These are phyloP conservation scores for Hoplias malabaricus DNA, from an alignment of 2,113 vertebrate species.

Conservation along the genomic window DNA sequence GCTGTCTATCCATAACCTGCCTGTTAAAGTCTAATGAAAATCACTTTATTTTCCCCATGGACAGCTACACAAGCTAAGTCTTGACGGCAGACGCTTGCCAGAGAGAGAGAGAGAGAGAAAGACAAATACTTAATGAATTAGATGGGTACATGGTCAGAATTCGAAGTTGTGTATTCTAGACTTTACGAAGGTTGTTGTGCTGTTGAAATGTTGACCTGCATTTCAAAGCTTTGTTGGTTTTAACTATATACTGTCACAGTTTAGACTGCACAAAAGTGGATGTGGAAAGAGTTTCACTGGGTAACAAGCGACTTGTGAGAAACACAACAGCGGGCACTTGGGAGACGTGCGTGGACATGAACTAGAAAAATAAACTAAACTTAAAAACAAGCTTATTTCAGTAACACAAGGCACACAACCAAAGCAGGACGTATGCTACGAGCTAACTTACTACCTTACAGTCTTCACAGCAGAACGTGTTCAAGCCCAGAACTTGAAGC, in stretches of 20 bases:
- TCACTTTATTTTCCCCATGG: slow-evolving; percentile 27
- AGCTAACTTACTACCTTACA: slow-evolving; percentile 55
- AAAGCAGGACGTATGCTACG: slow-evolving; percentile 72
- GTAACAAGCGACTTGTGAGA: not conserved
- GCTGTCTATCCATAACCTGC: slow-evolving; percentile 49
- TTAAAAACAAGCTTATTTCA: slow-evolving; percentile 66
- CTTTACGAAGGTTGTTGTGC: slow-evolving; percentile 18
- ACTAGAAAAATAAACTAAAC: slow-evolving; percentile 28
- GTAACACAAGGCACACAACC: slow-evolving; percentile 85
- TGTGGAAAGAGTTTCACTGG: not conserved
- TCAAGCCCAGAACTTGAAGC: not conserved
- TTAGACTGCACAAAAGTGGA: slow-evolving; percentile 11
- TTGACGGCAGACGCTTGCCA: slow-evolving; percentile 34
- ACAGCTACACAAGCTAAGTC: slow-evolving; percentile 41
- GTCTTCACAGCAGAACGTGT: slow-evolving; percentile 57
- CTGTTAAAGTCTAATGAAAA: slow-evolving; percentile 50
- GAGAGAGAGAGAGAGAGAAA: slow-evolving; percentile 17
- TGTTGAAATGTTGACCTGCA: slow-evolving; percentile 53
- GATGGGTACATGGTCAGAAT: slow-evolving; percentile 20
- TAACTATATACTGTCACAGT: slow-evolving; percentile 13
- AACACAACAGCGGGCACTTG: slow-evolving; percentile 41
- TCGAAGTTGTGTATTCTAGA: not conserved
- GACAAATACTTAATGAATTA: slow-evolving; percentile 24
- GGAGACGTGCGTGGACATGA: slow-evolving; percentile 24
- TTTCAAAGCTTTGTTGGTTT: slow-evolving; percentile 37